phyloP scores from a whole-genome alignment of 1,140 invertebrate species.

The Cydia fagiglandana region DNA sequence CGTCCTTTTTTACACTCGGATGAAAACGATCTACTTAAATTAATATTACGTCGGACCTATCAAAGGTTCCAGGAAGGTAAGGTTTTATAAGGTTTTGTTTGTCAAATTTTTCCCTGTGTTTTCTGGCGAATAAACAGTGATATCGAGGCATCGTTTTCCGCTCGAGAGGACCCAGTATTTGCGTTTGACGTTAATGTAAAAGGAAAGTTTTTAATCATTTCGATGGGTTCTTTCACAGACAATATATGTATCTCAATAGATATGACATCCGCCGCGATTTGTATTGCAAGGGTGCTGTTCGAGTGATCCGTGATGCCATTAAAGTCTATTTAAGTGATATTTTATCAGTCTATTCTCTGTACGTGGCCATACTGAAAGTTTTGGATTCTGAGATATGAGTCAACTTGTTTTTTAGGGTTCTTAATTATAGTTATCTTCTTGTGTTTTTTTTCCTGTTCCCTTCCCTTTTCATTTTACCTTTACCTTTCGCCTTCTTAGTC shows the following conservation, averaged over 20 bases:
- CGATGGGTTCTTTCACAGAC: conserved; percentile 4
- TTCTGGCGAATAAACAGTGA: background rate
- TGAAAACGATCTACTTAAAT: background rate
- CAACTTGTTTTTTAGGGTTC: too few relatives aligned
- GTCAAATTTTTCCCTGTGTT: background rate
- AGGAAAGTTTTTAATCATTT: conserved; percentile 13
- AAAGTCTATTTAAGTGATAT: too few relatives aligned
- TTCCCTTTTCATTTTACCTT: too few relatives aligned
- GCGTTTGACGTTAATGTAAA: conserved; percentile 12
- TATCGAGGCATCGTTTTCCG: conserved; percentile 1
- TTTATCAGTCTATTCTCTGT: too few relatives aligned
- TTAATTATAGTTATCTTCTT: too few relatives aligned
- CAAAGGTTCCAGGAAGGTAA: background rate
- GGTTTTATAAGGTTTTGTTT: background rate
- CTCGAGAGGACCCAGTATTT: background rate
- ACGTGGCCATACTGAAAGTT: too few relatives aligned
- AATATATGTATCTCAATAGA: background rate
- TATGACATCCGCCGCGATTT: background rate
- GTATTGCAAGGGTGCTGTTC: background rate
- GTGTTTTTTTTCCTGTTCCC: too few relatives aligned
- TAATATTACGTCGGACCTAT: background rate
- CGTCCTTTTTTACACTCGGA: background rate
- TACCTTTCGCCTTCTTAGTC: too few relatives aligned
- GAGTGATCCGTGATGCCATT: too few relatives aligned
- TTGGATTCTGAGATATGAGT: too few relatives aligned